These are phyloP conservation scores for Geococcyx californianus DNA, from an alignment of 2,113 vertebrate species.

Conservation along the genomic window DNA sequence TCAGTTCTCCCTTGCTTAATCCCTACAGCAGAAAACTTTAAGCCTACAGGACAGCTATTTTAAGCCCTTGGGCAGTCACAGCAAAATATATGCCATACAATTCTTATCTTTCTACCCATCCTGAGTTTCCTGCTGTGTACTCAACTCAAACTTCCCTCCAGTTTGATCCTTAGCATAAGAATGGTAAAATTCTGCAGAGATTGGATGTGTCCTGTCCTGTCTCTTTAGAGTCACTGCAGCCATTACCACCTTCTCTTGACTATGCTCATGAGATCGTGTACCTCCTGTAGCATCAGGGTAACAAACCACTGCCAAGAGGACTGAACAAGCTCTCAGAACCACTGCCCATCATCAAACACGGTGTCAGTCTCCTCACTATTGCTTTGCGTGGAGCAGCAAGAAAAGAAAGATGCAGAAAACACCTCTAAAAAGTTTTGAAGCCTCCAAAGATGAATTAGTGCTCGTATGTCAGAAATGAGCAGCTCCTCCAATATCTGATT, in stretches of 20 bases:
- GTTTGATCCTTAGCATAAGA: conserved; percentile 31
- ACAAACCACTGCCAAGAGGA: neutral
- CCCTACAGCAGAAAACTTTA: conserved; percentile 34
- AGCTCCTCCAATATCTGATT: neutral
- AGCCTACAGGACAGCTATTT: neutral
- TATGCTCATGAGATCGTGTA: neutral
- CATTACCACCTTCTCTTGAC: conserved; percentile 46
- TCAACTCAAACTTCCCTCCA: conserved; percentile 43
- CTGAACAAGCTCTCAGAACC: conserved; percentile 16
- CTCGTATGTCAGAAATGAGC: neutral
- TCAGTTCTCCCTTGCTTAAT: conserved; percentile 36
- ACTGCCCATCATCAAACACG: conserved; percentile 44
- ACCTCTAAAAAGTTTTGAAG: conserved; percentile 46
- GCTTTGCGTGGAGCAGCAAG: conserved; percentile 52
- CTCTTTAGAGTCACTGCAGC: conserved; percentile 20
- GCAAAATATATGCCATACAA: neutral
- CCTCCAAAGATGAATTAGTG: conserved; percentile 30
- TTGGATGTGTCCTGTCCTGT: conserved; percentile 24
- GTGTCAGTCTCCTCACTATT: conserved; percentile 56
- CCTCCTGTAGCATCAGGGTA: conserved; percentile 18
- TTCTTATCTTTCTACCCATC: conserved; percentile 33
- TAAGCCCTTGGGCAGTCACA: neutral
- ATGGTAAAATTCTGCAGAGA: conserved; percentile 16
- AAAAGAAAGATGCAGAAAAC: conserved; percentile 47
- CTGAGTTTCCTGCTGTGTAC: conserved; percentile 48